Percentiles rank a stretch among this genome's conserved stretches.
Conservation (phyloP, 2,113 vertebrate species). For the Menura novaehollandiae region DNA sequence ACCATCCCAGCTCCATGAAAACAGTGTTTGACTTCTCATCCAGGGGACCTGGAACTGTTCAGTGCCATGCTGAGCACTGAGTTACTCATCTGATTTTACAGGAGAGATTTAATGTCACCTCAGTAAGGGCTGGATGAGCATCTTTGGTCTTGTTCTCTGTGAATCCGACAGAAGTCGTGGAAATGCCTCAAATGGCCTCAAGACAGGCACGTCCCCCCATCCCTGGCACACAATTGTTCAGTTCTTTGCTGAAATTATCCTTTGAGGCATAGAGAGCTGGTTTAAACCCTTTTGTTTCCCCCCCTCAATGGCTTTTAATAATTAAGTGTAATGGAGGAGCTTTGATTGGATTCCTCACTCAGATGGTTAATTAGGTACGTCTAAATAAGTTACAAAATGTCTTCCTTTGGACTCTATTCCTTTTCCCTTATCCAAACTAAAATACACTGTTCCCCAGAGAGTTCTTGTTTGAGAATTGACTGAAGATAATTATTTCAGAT, state of each 20-base stretch:
- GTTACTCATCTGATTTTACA: background rate
- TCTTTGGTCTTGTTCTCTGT: background rate
- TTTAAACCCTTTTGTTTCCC: background rate
- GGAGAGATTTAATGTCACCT: background rate
- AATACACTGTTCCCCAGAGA: slow-evolving; percentile 64
- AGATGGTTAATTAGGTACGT: slow-evolving; percentile 72
- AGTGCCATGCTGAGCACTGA: fast-evolving
- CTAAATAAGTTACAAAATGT: slow-evolving; percentile 65
- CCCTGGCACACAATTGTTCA: background rate
- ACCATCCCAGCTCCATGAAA: background rate
- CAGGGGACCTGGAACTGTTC: background rate
- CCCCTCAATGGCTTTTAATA: slow-evolving; percentile 63
- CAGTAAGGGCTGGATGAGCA: background rate
- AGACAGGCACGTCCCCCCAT: fast-evolving
- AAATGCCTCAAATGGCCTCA: background rate
- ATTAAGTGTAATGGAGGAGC: slow-evolving; percentile 48
- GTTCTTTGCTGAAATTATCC: background rate
- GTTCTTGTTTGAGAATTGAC: slow-evolving; percentile 68
- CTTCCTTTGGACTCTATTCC: slow-evolving; percentile 57
- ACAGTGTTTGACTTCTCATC: fast-evolving
- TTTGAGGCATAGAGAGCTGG: background rate
- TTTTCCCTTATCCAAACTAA: slow-evolving; percentile 52
- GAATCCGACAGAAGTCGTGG: background rate
- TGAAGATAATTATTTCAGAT: slow-evolving; percentile 77
- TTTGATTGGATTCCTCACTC: slow-evolving; percentile 70